Percentiles rank a stretch among this genome's conserved stretches.
Evolutionary conservation across 2,797 vertebrate genomes (phyloP).

Genomic region (Martes flavigula): DNA sequence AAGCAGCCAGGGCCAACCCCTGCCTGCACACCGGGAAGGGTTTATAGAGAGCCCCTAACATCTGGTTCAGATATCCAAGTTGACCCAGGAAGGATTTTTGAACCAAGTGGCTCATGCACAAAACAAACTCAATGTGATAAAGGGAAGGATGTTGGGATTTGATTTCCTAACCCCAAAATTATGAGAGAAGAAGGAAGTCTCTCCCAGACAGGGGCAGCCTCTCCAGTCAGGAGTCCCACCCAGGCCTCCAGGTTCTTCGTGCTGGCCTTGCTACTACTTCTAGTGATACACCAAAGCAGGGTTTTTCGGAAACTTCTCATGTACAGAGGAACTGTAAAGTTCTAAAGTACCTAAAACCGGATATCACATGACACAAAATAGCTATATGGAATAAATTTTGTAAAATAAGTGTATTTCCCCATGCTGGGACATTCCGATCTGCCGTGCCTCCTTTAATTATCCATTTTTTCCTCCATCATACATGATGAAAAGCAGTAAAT

Average conservation of each 20-base stretch:
- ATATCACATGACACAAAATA: neutral
- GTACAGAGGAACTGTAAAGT: neutral
- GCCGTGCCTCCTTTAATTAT: neutral
- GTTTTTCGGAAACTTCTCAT: neutral
- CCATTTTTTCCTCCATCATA: neutral
- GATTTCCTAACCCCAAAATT: neutral
- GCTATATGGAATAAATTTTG: neutral
- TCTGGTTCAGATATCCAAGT: neutral
- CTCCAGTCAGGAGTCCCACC: neutral
- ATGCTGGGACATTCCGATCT: neutral
- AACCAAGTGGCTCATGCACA: neutral
- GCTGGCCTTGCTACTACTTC: neutral
- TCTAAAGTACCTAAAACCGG: constrained; percentile 17
- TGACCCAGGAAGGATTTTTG: neutral
- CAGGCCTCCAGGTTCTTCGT: neutral
- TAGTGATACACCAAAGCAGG: neutral
- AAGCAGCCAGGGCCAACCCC: neutral
- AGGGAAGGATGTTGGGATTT: neutral
- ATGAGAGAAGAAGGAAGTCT: neutral
- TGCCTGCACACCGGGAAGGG: neutral
- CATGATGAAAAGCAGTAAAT: neutral
- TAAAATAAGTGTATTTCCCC: neutral
- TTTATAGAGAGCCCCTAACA: neutral
- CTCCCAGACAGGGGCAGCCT: neutral
- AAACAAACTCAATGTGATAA: neutral